Base-by-base conservation (phyloP, 2,888 invertebrate genomes). In the Xylocampa areola region DNA sequence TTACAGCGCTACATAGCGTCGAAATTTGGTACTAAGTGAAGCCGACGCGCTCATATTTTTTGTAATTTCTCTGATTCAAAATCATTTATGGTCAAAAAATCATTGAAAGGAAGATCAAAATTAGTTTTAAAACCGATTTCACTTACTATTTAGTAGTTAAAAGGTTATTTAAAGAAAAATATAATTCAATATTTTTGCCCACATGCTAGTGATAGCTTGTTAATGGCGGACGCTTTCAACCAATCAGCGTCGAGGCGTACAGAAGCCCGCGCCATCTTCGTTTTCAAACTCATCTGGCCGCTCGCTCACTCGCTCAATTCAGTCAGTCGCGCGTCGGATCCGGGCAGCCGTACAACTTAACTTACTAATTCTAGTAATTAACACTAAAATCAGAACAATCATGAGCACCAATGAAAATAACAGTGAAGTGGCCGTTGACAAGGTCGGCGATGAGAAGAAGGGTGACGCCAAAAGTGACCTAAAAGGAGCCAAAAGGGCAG, bases 401-500 rank as follows among this genome's bases (percentile, higher is more conserved):
- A 93, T 93, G 93, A 93, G 93, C 91, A 89, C 93, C 90, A 94
- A 95, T 94, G 97, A 97, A 94, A 97, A 96, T 94, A 97, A 96
- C 95, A 94, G 95, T 88, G 97, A 97, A 94, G 97, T 97, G 93
- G 97, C 96, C 83, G 96, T 97, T 78, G 97, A 97, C 94, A 97
- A 97, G 95, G 95, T 95, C 88, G 97, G 96, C 87, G 97, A 97
- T 86, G 97, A 97, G 94, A 95, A 95, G 87, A 94, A 95, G 76
- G 97, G 77, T 75, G 82, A 97, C 88, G 95, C 96, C 54, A 97
- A 97, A 95, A 96, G 96, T 94, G 97, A 97, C 88, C 94, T 97
- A 87, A 97, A 97, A 95, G 97, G 97, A 94, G 96, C 96, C 88
- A 97, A 97, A 95, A 96, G 97, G 95, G 96, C 97, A 94, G 97